phyloP scores from a whole-genome alignment of 2,888 invertebrate species.

The Crossocerus cetratus region DNA sequence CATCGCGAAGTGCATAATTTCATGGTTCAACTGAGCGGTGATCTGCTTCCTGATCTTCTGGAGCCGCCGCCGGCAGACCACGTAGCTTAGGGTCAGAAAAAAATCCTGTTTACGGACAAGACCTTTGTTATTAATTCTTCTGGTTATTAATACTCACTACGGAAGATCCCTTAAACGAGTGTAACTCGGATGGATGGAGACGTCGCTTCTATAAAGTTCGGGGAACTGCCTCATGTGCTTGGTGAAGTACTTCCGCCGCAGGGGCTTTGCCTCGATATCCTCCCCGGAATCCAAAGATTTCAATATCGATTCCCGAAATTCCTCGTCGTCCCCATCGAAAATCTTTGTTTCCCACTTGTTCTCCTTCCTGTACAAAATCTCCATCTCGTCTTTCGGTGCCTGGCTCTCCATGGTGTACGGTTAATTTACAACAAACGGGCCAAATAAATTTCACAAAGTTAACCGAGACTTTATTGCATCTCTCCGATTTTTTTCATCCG shows the following conservation, averaged over 20 bases:
- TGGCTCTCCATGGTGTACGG: too few species aligned
- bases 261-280: conserved; percentile 28
- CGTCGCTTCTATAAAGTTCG: conserved; percentile 80
- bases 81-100: conserved; percentile 77
- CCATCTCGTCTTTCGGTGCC: too few species aligned
- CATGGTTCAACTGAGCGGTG: conserved; percentile 79
- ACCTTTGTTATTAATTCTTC: neutral
- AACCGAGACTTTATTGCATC: too few species aligned
- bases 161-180: conserved; percentile 79
- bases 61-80: conserved; percentile 83
- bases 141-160: conserved; percentile 79
- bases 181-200: conserved; percentile 82
- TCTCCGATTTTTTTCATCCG: too few species aligned
- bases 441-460: too few species aligned
- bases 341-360: too few species aligned
- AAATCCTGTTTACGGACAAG: neutral
- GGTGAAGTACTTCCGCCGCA: conserved; percentile 48
- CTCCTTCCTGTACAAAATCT: too few species aligned
- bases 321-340: neutral
- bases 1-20: conserved; percentile 81
- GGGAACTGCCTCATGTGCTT: conserved; percentile 71
- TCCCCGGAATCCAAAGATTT: neutral
- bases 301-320: too few species aligned
- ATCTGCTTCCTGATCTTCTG: conserved; percentile 78
- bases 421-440: too few species aligned